Percentiles rank a stretch among this genome's conserved stretches.
Conservation (phyloP, 2,797 vertebrate genomes). For the Dendrocincla tyrannina region DNA sequence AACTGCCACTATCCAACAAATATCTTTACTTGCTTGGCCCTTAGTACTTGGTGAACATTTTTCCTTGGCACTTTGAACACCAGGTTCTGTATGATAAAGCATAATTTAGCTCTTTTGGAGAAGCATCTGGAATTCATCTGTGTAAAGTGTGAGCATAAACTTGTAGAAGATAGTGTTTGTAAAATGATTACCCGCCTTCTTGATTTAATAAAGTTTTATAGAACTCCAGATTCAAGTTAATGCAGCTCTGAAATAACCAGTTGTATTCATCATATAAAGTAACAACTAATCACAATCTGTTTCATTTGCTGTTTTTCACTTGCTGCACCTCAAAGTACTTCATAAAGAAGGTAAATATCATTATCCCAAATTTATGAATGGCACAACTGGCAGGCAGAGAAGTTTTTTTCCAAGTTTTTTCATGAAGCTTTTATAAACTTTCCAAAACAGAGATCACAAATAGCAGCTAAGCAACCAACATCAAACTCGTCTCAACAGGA, state of each 20-base stretch:
- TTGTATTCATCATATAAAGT: slow-evolving; percentile 32
- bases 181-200: background rate
- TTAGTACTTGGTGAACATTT: background rate
- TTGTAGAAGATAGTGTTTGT: slow-evolving; percentile 45
- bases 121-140: slow-evolving; percentile 43
- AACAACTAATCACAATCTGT: background rate
- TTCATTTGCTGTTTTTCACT: slow-evolving; percentile 8
- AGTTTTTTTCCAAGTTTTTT: background rate
- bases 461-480: background rate
- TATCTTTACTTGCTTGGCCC: background rate
- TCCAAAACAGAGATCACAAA: background rate
- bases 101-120: background rate
- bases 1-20: background rate
- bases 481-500: background rate
- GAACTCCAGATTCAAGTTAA: slow-evolving; percentile 8
- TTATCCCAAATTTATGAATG: background rate
- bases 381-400: background rate
- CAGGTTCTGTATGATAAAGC: slow-evolving; percentile 42
- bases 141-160: background rate
- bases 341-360: background rate
- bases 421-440: background rate
- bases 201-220: slow-evolving; percentile 17
- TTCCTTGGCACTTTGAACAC: slow-evolving; percentile 38
- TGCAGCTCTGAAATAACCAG: background rate
- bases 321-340: background rate